Base-by-base conservation (phyloP, 2,888 invertebrate genomes). In the Caenorhabditis macrosperma region DNA sequence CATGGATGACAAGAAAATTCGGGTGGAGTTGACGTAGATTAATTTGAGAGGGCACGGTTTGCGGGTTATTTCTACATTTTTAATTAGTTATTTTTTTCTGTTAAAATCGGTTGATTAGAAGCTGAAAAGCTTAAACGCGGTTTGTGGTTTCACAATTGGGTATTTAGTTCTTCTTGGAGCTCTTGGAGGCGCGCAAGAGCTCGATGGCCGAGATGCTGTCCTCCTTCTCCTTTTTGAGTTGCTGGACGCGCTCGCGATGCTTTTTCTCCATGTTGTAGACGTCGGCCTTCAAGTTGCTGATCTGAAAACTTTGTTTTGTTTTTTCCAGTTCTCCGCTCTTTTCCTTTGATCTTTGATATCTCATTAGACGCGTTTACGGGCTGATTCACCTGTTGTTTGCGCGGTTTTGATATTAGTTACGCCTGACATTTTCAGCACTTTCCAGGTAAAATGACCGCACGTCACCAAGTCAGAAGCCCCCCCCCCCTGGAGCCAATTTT, bases 271-370 rank as follows among this genome's bases (percentile, higher is more conserved):
- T 59, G 12, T 71, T 78, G 68, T 81, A 76, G 5, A 80, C 60
- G 9, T 86, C 86, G 1, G 87, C 84, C 57, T 80, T 82, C 24
- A 88, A 52, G 17, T 71, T 69, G 17, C 81, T 87, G 12, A 88
- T 88, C 88, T 88, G 67, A 20, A 20, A 38, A 44, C 5, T 17
- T 44, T n/a, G n/a, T 44, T 44, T 44, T 4, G 2, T 44, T n/a
- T 44, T 44, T 35, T 15, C 20, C 15, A 26, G 26, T 50, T 20
- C 10, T n/a, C 17, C 17, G 17, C 6, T 15, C 6, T 60, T 48
- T 59, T 55, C 24, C 35, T 5, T 35, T 10, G 33, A 33, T 33
- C 10, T 33, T 15, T 41, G 6, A 12, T 6, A 12, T 41, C 10
- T 3, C 5, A n/a, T n/a, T n/a, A n/a, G n/a, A n/a, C n/a, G n/a